phyloP scores from a whole-genome alignment of 2,113 vertebrate genomes.

The Petaurus breviceps region DNA sequence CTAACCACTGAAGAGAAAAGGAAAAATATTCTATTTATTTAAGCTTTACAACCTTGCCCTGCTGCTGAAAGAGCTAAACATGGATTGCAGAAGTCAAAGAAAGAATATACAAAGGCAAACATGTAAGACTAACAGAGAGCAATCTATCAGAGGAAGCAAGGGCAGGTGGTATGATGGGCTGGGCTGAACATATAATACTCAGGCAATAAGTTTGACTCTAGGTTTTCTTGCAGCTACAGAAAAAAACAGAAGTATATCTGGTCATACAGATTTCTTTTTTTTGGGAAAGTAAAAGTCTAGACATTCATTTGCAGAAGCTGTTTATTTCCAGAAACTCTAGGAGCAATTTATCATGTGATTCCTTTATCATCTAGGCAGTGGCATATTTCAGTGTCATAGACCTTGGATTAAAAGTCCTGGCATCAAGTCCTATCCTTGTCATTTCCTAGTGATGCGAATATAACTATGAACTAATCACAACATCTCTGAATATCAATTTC shows the following conservation, averaged over 20 bases:
- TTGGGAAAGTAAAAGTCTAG: background rate
- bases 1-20: background rate
- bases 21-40: background rate
- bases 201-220: background rate
- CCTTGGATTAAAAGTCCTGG: background rate
- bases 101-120: background rate
- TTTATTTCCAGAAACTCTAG: background rate
- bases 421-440: background rate
- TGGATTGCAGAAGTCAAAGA: background rate
- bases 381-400: background rate
- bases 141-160: background rate
- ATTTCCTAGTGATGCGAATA: background rate
- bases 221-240: background rate
- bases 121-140: background rate
- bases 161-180: background rate
- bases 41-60: background rate
- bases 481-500: background rate
- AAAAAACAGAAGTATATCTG: background rate
- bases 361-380: background rate
- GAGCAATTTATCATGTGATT: background rate
- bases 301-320: background rate
- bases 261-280: background rate
- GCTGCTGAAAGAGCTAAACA: background rate
- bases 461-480: background rate
- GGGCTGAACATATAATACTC: background rate